phyloP scores from a whole-genome alignment of 2,113 vertebrate genomes.

The Aplodontia rufa region DNA sequence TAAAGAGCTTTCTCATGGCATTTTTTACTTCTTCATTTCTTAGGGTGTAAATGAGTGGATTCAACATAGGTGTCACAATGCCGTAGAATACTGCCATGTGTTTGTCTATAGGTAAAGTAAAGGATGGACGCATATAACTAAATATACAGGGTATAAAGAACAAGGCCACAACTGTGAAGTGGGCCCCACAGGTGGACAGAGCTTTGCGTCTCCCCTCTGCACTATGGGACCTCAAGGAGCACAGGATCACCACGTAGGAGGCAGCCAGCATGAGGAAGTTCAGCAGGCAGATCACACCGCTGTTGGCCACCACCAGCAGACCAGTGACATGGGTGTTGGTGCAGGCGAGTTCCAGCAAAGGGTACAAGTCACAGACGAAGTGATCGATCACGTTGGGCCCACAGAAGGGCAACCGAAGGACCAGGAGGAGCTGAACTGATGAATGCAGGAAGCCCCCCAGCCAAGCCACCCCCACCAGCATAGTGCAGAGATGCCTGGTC shows the following conservation, averaged over 20 bases:
- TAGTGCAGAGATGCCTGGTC: constrained; percentile 34
- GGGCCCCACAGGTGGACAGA: constrained; percentile 64
- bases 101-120: constrained; percentile 54
- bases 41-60: constrained; percentile 70
- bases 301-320: constrained; percentile 66
- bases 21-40: constrained; percentile 69
- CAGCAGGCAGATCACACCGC: constrained; percentile 62
- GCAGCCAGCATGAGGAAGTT: constrained; percentile 64
- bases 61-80: constrained; percentile 73
- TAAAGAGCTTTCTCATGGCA: constrained; percentile 52
- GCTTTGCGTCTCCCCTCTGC: constrained; percentile 45
- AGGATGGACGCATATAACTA: not conserved
- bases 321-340: not conserved
- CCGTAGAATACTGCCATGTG: constrained; percentile 69
- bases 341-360: constrained; percentile 61
- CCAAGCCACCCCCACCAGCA: constrained; percentile 57
- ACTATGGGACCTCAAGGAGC: constrained; percentile 8
- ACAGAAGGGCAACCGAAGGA: constrained; percentile 60
- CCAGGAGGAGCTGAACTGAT: constrained; percentile 38
- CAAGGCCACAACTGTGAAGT: constrained; percentile 46
- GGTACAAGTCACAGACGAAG: constrained; percentile 75
- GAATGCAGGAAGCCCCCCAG: constrained; percentile 59
- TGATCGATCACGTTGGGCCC: constrained; percentile 51
- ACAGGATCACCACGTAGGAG: constrained; percentile 57
- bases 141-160: constrained; percentile 69